Conservation (phyloP, 2,888 invertebrate genomes). For the Agrotis ipsilon region DNA sequence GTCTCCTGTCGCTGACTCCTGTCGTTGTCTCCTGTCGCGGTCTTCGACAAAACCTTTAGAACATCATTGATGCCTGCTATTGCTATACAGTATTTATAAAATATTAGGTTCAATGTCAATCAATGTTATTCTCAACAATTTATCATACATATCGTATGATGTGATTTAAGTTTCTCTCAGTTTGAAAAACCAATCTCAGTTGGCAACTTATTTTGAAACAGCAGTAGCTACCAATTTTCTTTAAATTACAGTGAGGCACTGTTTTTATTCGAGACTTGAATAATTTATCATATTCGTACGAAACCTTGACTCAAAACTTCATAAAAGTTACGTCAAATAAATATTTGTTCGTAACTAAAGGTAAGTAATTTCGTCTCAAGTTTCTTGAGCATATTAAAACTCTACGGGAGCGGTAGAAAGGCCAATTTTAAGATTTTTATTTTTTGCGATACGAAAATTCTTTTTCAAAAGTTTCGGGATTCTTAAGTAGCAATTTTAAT, state of each 20-base stretch:
- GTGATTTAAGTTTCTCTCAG: background rate
- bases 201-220: background rate
- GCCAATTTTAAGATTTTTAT: conserved; percentile 6
- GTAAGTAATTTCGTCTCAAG: conserved; percentile 46
- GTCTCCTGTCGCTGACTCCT: too few species aligned
- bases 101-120: too few species aligned
- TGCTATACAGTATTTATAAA: too few species aligned
- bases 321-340: conserved; percentile 29
- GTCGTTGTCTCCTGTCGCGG: too few species aligned
- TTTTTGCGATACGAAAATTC: conserved; percentile 17
- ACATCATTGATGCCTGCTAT: too few species aligned
- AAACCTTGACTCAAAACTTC: conserved; percentile 17
- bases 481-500: conserved; percentile 22
- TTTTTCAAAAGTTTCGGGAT: conserved; percentile 17
- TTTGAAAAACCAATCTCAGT: background rate
- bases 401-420: background rate
- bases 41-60: too few species aligned
- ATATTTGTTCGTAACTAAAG: conserved; percentile 39
- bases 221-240: background rate
- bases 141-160: background rate
- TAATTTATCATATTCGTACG: conserved; percentile 18
- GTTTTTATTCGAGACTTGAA: background rate
- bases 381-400: conserved; percentile 39
- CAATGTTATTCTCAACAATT: too few species aligned
- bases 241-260: background rate